Conservation (phyloP, 2,113 vertebrate genomes). For the Dromas ardeola region DNA sequence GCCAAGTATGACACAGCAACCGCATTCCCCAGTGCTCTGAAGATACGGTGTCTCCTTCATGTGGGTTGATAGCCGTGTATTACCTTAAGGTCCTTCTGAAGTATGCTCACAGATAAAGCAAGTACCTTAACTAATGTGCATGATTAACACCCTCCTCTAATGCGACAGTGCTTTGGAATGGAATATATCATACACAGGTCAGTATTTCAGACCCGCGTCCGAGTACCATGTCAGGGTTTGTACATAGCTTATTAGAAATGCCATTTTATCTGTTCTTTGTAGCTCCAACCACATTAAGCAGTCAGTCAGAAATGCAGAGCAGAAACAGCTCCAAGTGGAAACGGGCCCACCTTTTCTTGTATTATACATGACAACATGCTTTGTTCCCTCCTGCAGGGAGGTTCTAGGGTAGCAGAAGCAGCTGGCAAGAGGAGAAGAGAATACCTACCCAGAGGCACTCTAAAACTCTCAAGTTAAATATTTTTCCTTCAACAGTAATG, state of each 20-base stretch:
- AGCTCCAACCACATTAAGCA: neutral
- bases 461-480: neutral
- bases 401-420: slow-evolving; percentile 1
- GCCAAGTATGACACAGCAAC: neutral
- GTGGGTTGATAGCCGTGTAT: neutral
- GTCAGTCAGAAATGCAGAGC: neutral
- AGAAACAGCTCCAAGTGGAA: slow-evolving; percentile 3
- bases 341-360: neutral
- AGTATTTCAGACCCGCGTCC: neutral
- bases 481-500: neutral
- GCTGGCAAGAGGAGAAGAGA: neutral
- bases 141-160: neutral
- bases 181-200: neutral
- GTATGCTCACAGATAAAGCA: neutral
- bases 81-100: neutral
- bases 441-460: neutral
- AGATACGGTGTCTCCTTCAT: neutral
- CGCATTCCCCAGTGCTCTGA: neutral
- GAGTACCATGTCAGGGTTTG: neutral
- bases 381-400: neutral
- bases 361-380: neutral
- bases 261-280: neutral
- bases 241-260: neutral
- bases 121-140: neutral
- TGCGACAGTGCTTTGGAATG: neutral